Conservation (phyloP, 1,140 invertebrate species). For the Scaptomyza hsui region DNA sequence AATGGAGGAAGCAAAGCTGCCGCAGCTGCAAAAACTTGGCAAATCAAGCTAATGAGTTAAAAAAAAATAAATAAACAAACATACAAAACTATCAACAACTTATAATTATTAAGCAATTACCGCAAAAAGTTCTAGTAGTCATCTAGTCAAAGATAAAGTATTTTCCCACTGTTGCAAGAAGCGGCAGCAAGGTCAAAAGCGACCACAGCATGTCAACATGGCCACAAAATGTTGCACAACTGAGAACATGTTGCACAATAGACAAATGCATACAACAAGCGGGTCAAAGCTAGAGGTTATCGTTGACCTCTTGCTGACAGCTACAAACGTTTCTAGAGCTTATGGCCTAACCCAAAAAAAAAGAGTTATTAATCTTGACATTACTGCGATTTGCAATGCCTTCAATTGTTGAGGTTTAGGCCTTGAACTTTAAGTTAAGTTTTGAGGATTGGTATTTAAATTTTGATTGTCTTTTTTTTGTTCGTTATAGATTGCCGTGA, state of each 20-base stretch:
- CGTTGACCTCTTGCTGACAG: slow-evolving; percentile 47
- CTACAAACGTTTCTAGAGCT: slow-evolving; percentile 24
- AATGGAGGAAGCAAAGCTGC: slow-evolving; percentile 47
- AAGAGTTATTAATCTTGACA: slow-evolving; percentile 50
- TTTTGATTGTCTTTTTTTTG: slow-evolving; percentile 9
- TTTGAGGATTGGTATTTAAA: slow-evolving; percentile 48
- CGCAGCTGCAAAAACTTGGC: slow-evolving; percentile 24
- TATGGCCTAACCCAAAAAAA: slow-evolving; percentile 18
- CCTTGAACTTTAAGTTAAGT: slow-evolving; percentile 68
- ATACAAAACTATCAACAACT: slow-evolving; percentile 14
- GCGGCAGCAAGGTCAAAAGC: slow-evolving; percentile 66
- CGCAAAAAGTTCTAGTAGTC: slow-evolving; percentile 51
- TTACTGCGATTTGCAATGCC: slow-evolving; percentile 52
- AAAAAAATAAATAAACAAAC: too few relatives aligned
- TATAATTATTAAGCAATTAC: slow-evolving; percentile 65
- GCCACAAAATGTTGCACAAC: slow-evolving; percentile 45
- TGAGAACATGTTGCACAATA: slow-evolving; percentile 60
- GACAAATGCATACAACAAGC: slow-evolving; percentile 30
- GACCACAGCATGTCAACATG: slow-evolving; percentile 52
- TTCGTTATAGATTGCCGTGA: slow-evolving; percentile 85
- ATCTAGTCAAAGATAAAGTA: slow-evolving; percentile 23
- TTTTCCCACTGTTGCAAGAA: slow-evolving; percentile 64
- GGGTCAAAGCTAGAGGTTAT: slow-evolving; percentile 53
- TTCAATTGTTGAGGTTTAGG: slow-evolving; percentile 11
- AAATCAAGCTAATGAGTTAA: slow-evolving; percentile 62